These are phyloP conservation scores for Orthonevra nobilis DNA, from an alignment of 2,888 invertebrate genomes.

Conservation along the genomic window DNA sequence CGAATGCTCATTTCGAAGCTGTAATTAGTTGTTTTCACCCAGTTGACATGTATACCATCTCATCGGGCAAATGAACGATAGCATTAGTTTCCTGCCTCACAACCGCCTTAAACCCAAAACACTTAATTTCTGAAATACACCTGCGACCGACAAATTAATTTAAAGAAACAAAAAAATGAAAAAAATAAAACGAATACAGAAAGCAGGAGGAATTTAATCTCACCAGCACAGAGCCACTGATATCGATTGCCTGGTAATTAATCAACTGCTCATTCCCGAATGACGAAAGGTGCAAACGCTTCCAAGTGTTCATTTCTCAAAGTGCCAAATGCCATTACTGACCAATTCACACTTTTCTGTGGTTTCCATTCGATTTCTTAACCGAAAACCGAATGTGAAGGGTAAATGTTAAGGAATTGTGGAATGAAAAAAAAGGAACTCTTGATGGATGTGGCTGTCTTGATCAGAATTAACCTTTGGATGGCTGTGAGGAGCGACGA, in stretches of 20 bases:
- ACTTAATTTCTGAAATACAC: slow-evolving; percentile 20
- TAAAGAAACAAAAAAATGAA: background rate
- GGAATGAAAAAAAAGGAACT: slow-evolving; percentile 5
- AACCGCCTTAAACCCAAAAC: no score
- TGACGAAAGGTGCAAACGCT: slow-evolving; percentile 70
- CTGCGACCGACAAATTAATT: slow-evolving; percentile 47
- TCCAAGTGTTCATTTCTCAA: slow-evolving; percentile 68
- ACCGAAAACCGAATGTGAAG: slow-evolving; percentile 16
- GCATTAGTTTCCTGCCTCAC: slow-evolving; percentile 50
- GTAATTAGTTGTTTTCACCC: background rate
- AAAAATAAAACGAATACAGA: no score
- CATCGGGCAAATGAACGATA: slow-evolving; percentile 43
- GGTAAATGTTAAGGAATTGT: slow-evolving; percentile 12
- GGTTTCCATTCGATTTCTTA: slow-evolving; percentile 24
- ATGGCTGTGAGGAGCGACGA: background rate
- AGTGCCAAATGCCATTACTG: slow-evolving; percentile 67
- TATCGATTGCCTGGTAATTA: slow-evolving; percentile 66
- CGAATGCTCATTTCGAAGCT: no score
- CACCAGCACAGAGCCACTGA: slow-evolving; percentile 47
- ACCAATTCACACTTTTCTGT: slow-evolving; percentile 60
- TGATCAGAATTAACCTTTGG: slow-evolving; percentile 61
- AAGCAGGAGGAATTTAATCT: slow-evolving; percentile 67
- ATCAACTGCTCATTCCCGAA: slow-evolving; percentile 55
- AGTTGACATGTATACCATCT: slow-evolving; percentile 14
- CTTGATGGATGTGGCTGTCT: slow-evolving; percentile 64